Conservation (phyloP, 2,888 invertebrate species). For the Ischnus inquisitorius region DNA sequence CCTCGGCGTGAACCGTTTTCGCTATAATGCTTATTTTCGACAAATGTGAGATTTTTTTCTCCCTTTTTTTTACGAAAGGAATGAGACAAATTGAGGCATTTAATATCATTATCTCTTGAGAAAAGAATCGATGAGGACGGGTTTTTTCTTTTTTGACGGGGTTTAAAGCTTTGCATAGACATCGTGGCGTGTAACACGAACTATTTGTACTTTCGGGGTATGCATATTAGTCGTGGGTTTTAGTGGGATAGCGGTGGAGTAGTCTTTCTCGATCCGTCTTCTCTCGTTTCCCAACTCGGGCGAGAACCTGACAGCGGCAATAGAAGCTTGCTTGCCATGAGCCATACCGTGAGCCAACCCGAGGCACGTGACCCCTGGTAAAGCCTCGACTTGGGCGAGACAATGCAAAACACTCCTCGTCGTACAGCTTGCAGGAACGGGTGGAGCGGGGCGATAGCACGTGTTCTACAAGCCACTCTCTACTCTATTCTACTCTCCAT, state of each 20-base stretch:
- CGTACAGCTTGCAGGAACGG: conserved; percentile 15
- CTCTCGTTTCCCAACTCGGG: conserved; percentile 12
- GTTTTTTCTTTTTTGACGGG: too few relatives aligned
- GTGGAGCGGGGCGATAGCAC: conserved; percentile 51
- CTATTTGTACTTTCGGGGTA: too few relatives aligned
- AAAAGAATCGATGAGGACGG: too few relatives aligned
- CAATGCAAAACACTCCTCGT: conserved; percentile 67
- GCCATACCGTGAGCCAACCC: conserved; percentile 41
- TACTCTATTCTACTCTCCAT: conserved; percentile 39
- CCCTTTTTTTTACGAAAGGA: too few relatives aligned
- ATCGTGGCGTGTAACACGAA: too few relatives aligned
- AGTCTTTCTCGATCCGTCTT: conserved; percentile 7
- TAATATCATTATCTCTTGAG: too few relatives aligned
- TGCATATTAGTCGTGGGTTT: too few relatives aligned
- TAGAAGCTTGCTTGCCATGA: conserved; percentile 48
- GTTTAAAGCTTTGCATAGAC: too few relatives aligned
- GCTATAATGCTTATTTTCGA: background rate
- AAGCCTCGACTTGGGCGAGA: conserved; percentile 61
- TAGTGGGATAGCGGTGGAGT: background rate
- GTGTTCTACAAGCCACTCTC: conserved; percentile 66
- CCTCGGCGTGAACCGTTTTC: conserved; percentile 35
- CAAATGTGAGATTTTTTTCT: conserved; percentile 9
- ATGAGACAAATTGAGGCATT: too few relatives aligned
- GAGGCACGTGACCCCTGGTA: conserved; percentile 61
- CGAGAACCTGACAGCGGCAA: conserved; percentile 58